A percentile compares a stretch with the other conserved stretches of the same genome.
phyloP scores from a whole-genome alignment of 2,888 invertebrate species.

The Orthosia gracilis region DNA sequence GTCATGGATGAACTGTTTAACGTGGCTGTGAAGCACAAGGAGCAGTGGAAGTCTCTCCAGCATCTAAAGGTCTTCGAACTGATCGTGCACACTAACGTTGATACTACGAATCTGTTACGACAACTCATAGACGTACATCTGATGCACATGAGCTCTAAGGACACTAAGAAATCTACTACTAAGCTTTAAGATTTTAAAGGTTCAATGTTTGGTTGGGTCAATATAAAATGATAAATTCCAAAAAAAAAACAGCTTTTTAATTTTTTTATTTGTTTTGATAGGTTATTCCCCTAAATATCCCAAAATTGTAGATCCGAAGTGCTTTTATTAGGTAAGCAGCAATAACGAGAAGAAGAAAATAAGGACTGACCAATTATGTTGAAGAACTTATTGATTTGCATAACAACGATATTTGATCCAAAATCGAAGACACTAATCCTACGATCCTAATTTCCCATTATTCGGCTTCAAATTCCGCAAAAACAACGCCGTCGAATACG shows the following conservation, averaged over 20 bases:
- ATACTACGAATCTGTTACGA: constrained; percentile 81
- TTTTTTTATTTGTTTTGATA: no score
- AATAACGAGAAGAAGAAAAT: no score
- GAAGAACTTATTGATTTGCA: neutral
- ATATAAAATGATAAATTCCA: constrained; percentile 27
- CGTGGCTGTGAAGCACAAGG: constrained; percentile 82
- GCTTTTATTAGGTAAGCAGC: no score
- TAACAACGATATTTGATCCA: neutral
- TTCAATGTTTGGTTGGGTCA: constrained; percentile 1
- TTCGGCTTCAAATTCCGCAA: constrained; percentile 9
- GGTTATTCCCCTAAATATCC: no score
- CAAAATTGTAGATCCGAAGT: neutral
- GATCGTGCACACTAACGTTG: constrained; percentile 85
- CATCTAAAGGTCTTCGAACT: constrained; percentile 85
- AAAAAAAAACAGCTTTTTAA: no score
- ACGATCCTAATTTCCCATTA: neutral
- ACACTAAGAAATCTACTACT: constrained; percentile 70
- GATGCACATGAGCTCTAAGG: constrained; percentile 71
- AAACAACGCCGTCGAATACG: constrained; percentile 14
- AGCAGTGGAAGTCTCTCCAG: constrained; percentile 84
- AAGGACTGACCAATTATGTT: no score
- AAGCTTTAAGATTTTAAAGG: constrained; percentile 23
- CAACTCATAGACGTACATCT: constrained; percentile 83
- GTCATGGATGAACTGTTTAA: constrained; percentile 84
- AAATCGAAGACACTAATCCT: neutral